phyloP scores from a whole-genome alignment of 2,797 vertebrate species.

The Thamnophis elegans region DNA sequence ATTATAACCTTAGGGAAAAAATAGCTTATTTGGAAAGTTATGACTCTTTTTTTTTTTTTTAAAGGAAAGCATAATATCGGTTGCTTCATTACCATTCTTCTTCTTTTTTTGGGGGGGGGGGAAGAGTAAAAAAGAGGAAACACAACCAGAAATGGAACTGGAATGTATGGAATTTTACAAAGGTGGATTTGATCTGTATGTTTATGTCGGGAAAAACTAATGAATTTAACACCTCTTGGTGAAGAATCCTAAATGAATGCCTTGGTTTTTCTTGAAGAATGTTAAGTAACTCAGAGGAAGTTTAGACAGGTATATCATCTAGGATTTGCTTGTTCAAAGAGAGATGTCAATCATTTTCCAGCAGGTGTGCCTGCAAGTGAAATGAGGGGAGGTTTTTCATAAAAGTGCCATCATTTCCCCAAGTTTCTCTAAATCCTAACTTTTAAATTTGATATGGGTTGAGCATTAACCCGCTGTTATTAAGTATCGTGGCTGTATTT shows the following conservation, averaged over 20 bases:
- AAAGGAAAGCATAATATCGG: not conserved
- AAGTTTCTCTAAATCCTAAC: conserved; percentile 23
- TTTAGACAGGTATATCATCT: conserved; percentile 9
- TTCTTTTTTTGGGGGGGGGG: no score
- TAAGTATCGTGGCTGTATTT: not conserved
- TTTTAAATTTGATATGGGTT: not conserved
- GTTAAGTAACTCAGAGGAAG: not conserved
- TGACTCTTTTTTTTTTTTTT: not conserved
- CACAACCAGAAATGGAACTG: not conserved
- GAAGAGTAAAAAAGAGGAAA: not conserved
- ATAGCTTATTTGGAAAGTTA: not conserved
- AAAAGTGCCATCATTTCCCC: not conserved
- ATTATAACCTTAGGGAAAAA: not conserved
- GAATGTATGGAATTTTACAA: not conserved
- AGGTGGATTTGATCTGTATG: conserved; percentile 11
- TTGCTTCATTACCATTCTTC: not conserved
- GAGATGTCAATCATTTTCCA: not conserved
- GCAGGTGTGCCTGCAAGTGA: not conserved
- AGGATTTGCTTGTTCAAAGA: conserved; percentile 30
- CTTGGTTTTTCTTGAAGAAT: not conserved
- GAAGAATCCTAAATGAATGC: conserved; percentile 18
- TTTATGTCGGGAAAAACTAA: conserved; percentile 4
- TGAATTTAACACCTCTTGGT: not conserved
- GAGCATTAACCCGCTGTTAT: not conserved
- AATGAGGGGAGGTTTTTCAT: not conserved